These are phyloP conservation scores for Pachliopta kotzebuea DNA, from an alignment of 2,888 invertebrate species.

Conservation along the genomic window DNA sequence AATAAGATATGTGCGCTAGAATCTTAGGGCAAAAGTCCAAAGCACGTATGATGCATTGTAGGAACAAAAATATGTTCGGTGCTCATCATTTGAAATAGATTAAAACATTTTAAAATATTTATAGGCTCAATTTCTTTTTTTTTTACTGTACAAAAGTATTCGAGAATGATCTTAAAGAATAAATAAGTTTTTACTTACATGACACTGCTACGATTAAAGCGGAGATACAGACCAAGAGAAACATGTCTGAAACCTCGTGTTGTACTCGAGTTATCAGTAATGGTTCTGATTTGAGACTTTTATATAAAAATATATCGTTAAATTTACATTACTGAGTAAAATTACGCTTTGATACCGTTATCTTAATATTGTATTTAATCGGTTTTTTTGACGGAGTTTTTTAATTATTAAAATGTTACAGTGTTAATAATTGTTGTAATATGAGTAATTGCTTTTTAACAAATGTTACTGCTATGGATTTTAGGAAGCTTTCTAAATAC, in stretches of 20 bases:
- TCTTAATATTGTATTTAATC: conserved; percentile 17
- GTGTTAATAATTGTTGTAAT: too few relatives aligned
- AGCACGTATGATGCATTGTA: too few relatives aligned
- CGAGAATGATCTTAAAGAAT: neutral
- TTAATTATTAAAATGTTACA: neutral
- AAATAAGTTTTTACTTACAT: conserved; percentile 16
- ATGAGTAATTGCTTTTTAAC: too few relatives aligned
- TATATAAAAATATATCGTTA: conserved; percentile 25
- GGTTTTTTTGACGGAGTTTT: neutral
- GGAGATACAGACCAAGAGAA: conserved; percentile 19
- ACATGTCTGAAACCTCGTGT: conserved; percentile 17
- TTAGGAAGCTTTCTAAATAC: too few relatives aligned
- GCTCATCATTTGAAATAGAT: too few relatives aligned
- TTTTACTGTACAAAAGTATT: too few relatives aligned
- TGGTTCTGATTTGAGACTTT: neutral
- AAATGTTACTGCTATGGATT: too few relatives aligned
- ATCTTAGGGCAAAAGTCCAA: too few relatives aligned
- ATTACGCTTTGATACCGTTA: conserved; percentile 9
- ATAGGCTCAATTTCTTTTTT: too few relatives aligned
- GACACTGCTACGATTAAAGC: conserved; percentile 21
- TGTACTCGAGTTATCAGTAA: neutral
- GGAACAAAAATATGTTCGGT: too few relatives aligned
- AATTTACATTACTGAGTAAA: conserved; percentile 18
- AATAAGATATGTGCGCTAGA: too few relatives aligned
- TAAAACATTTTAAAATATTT: too few relatives aligned